Evolutionary conservation across 1,140 invertebrate genomes (phyloP).

Genomic region (Hetaerina americana): DNA sequence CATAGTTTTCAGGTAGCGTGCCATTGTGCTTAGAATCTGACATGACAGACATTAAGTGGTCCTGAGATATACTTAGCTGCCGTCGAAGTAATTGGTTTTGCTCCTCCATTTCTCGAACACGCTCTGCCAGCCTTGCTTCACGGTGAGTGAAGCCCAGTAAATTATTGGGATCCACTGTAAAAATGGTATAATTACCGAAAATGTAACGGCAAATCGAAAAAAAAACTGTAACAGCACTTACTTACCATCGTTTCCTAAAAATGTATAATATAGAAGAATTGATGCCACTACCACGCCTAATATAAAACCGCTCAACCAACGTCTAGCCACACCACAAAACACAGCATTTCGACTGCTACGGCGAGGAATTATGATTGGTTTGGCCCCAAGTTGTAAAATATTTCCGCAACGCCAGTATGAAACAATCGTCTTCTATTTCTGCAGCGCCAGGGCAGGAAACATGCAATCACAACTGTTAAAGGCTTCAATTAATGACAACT

Average conservation of each 20-base stretch:
- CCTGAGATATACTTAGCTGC: conserved; percentile 37
- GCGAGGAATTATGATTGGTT: conserved; percentile 19
- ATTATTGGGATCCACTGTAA: conserved; percentile 22
- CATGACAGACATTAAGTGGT: conserved; percentile 33
- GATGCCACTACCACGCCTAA: conserved; percentile 20
- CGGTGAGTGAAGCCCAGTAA: conserved; percentile 31
- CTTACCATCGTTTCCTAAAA: conserved; percentile 20
- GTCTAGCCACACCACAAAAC: conserved; percentile 19
- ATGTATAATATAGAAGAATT: conserved; percentile 20
- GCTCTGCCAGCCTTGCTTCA: conserved; percentile 33
- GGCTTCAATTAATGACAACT: too few species aligned
- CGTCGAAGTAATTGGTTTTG: conserved; percentile 35
- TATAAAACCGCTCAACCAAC: conserved; percentile 24
- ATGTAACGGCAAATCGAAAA: not conserved
- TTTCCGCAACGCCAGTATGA: not conserved
- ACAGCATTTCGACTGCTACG: conserved; percentile 21
- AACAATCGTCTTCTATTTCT: not conserved
- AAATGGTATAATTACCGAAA: not conserved
- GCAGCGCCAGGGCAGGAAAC: not conserved
- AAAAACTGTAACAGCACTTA: conserved; percentile 4
- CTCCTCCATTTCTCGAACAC: conserved; percentile 38
- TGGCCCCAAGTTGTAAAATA: not conserved
- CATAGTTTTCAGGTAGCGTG: conserved; percentile 1
- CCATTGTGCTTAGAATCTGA: conserved; percentile 19
- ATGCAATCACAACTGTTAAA: not conserved